These are phyloP conservation scores for Dendrolimus kikuchii DNA, from an alignment of 1,140 invertebrate genomes.

Conservation along the genomic window DNA sequence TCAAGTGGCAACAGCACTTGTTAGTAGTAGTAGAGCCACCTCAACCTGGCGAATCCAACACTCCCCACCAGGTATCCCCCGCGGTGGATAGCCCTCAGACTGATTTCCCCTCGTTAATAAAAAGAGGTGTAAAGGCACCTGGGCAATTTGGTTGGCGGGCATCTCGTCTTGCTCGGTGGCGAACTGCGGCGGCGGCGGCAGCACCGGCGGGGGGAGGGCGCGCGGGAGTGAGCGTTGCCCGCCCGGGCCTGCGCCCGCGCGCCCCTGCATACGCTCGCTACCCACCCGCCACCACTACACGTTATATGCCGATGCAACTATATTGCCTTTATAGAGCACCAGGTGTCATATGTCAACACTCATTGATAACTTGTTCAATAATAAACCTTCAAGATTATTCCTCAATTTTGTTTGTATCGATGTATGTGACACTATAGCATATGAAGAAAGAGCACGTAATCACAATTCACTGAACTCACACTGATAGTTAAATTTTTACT, in stretches of 20 bases:
- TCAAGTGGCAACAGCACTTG: no score
- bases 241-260: conserved; percentile 60
- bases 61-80: no score
- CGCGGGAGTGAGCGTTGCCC: conserved; percentile 61
- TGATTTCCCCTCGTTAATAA: no score
- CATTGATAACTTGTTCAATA: not conserved
- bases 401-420: no score
- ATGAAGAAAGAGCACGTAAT: no score
- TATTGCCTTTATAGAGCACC: conserved; percentile 1
- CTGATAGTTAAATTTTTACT: no score
- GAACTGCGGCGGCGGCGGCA: conserved; percentile 66
- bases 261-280: conserved; percentile 63
- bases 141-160: conserved; percentile 62
- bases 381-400: no score
- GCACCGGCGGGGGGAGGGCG: conserved; percentile 57
- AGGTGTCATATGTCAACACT: not conserved
- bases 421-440: no score
- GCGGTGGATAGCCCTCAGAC: no score
- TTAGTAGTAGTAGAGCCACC: no score
- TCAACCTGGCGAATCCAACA: no score
- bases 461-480: no score
- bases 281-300: conserved; percentile 30
- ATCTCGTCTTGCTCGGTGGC: conserved; percentile 58
- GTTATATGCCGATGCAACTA: conserved; percentile 16
- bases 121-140: conserved; percentile 25